These are phyloP conservation scores for Microctonus aethiopoides DNA, from an alignment of 2,888 invertebrate genomes.

Conservation along the genomic window DNA sequence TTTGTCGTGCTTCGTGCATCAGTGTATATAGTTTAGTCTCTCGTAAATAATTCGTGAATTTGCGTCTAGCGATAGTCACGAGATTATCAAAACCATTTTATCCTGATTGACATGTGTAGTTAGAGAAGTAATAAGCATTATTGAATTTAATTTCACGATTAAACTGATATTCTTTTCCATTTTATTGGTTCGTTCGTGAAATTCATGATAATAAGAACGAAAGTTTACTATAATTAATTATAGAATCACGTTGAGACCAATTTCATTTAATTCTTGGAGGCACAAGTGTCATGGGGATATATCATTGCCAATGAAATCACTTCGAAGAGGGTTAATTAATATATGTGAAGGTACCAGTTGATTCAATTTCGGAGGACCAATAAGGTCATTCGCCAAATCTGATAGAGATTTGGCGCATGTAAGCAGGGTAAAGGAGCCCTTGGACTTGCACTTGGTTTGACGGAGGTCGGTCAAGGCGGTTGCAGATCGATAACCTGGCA, in stretches of 20 bases:
- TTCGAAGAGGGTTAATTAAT: not conserved
- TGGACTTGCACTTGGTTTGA: slow-evolving; percentile 62
- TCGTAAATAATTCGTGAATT: slow-evolving; percentile 32
- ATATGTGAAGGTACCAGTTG: slow-evolving; percentile 20
- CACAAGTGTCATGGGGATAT: too few species aligned
- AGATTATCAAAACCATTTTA: slow-evolving; percentile 49
- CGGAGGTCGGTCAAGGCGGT: slow-evolving; percentile 66
- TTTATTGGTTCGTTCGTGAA: too few species aligned
- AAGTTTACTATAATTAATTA: too few species aligned
- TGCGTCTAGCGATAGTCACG: slow-evolving; percentile 32
- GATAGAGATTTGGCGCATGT: slow-evolving; percentile 33
- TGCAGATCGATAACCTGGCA: slow-evolving; percentile 64
- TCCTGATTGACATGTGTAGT: slow-evolving; percentile 45
- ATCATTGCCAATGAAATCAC: not conserved
- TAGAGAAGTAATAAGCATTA: slow-evolving; percentile 7
- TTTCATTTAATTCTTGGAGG: too few species aligned
- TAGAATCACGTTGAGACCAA: too few species aligned
- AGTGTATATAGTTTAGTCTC: slow-evolving; percentile 25
- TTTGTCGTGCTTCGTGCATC: not conserved
- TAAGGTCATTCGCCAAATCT: slow-evolving; percentile 10
- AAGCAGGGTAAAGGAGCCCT: slow-evolving; percentile 53
- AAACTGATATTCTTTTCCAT: too few species aligned
- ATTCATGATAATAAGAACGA: not conserved
- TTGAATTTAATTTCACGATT: not conserved
- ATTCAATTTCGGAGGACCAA: slow-evolving; percentile 20